Base-by-base conservation (phyloP, 2,797 vertebrate species). In the Taeniopygia guttata region DNA sequence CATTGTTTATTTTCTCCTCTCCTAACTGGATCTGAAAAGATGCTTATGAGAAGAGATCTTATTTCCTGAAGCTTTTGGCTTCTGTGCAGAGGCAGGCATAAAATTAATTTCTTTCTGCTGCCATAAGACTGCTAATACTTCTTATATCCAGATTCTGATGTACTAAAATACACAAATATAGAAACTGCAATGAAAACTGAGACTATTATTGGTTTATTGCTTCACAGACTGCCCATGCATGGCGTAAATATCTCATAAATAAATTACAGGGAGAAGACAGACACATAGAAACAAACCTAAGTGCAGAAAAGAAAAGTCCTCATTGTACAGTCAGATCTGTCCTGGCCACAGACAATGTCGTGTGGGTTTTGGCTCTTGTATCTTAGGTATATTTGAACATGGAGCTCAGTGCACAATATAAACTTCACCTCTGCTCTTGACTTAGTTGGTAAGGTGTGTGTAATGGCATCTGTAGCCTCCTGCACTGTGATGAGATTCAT, bases 61-160 rank as follows among this genome's bases (percentile, higher is more conserved):
- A 17, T 92, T 96, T 96, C 85, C 80, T 84, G 83, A 91, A 91
- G 87, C 73, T 90, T 92, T 92, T 94, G 79, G 69, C 83, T 94
- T 90, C 89, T 88, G 56, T 90, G 87, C 85, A 93, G 76, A 91
- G 42, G 74, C 83, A 95, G 67, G 49, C 79, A 93, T 91, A 91
- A 96, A 93, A 94, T 95, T 95, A 84, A 91, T 95, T 95, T 93
- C 38, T 84, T 94, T 91, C 79, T 93, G 79, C 70, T 88, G 74
- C 67, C 9, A 11, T 82, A 82, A 88, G 77, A 84, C 40, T 84
- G 60, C 88, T 96, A 92, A 94, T 95, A 88, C 77, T 88, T 90
- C 89, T 91, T 93, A 79, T 79, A 86, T 78, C 42, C 80, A 88
- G 70, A 90, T 92, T 91, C 55, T 82, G 38, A 86, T 86, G 76